phyloP scores from a whole-genome alignment of 1,140 invertebrate genomes.

The Cylas formicarius region DNA sequence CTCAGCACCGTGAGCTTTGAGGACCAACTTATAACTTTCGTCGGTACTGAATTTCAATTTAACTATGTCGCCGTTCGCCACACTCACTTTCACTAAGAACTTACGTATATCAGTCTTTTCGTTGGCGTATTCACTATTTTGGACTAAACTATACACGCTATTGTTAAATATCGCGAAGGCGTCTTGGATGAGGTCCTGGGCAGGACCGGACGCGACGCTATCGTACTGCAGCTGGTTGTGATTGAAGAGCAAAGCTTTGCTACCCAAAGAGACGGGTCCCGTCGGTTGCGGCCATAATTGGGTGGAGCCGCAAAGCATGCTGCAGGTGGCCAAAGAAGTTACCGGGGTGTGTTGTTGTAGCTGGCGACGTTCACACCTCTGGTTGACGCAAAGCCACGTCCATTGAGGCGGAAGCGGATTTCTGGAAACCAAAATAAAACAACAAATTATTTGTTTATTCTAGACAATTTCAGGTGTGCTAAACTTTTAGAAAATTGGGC shows the following conservation, averaged over 20 bases:
- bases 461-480: no score
- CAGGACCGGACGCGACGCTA: slow-evolving; percentile 28
- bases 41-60: slow-evolving; percentile 60
- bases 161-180: slow-evolving; percentile 44
- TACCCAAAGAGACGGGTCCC: slow-evolving; percentile 44
- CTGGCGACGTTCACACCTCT: slow-evolving; percentile 44
- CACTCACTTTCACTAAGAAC: slow-evolving; percentile 46
- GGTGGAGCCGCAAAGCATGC: slow-evolving; percentile 46
- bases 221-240: slow-evolving; percentile 43
- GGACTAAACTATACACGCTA: slow-evolving; percentile 43
- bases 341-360: slow-evolving; percentile 16
- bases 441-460: slow-evolving; percentile 5
- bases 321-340: slow-evolving; percentile 46
- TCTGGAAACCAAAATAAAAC: slow-evolving; percentile 25
- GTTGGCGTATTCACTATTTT: slow-evolving; percentile 22
- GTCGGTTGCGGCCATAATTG: slow-evolving; percentile 51
- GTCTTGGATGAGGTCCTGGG: slow-evolving; percentile 40
- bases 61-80: slow-evolving; percentile 44
- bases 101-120: slow-evolving; percentile 42
- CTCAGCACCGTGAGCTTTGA: slow-evolving; percentile 47
- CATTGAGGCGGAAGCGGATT: slow-evolving; percentile 40
- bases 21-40: slow-evolving; percentile 62
- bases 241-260: slow-evolving; percentile 42
- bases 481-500: no score
- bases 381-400: slow-evolving; percentile 48